Conservation (phyloP, 2,113 vertebrate genomes). For the Piprites chloris region DNA sequence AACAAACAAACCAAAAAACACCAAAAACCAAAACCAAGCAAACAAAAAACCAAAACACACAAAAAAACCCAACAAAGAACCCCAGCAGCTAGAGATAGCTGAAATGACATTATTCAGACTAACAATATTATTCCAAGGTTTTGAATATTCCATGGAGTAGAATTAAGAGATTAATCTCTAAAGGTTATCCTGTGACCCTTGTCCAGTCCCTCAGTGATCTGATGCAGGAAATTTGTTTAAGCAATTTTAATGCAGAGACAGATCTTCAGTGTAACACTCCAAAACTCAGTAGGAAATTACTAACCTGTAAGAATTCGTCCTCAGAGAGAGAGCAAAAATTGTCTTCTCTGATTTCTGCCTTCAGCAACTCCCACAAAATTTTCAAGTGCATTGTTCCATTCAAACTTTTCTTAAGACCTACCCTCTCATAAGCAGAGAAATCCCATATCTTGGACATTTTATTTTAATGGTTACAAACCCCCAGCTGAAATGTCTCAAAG, state of each 20-base stretch:
- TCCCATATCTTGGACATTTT: neutral
- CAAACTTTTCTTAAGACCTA: neutral
- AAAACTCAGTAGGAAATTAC: neutral
- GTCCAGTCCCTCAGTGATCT: neutral
- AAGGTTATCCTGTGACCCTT: neutral
- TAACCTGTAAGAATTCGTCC: neutral
- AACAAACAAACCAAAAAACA: too few species aligned
- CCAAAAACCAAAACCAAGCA: neutral
- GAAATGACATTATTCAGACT: neutral
- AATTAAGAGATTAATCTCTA: neutral
- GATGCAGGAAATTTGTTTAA: neutral
- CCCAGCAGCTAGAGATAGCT: neutral
- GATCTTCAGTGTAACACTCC: neutral
- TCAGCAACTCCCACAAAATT: neutral
- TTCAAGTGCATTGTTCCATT: neutral
- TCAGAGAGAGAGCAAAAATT: neutral
- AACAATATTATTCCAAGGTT: neutral
- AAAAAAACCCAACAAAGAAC: neutral
- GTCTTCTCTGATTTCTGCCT: neutral
- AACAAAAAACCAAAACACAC: too few species aligned
- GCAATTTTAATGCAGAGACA: neutral
- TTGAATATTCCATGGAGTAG: neutral
- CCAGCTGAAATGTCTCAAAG: neutral
- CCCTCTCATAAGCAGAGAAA: neutral
- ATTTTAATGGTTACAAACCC: neutral